A percentile compares a stretch with the other conserved stretches of the same genome.
Evolutionary conservation across 2,113 vertebrate species (phyloP).

Genomic region (Limanda limanda): DNA sequence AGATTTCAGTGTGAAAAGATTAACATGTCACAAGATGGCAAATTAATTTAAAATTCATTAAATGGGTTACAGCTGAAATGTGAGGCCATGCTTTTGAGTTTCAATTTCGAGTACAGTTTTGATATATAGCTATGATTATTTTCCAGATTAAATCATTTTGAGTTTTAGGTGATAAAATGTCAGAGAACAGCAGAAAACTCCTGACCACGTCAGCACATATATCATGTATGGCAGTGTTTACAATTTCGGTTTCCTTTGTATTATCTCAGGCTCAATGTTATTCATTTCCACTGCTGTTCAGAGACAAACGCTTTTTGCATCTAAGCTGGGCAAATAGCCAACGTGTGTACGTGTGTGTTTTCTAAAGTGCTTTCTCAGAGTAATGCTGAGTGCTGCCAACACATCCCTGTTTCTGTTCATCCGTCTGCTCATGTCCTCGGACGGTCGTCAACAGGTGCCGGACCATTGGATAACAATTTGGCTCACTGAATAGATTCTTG

Average conservation of each 20-base stretch:
- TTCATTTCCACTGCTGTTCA: slow-evolving; percentile 1
- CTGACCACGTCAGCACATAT: not conserved
- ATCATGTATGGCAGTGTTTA: not conserved
- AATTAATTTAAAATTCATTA: slow-evolving; percentile 12
- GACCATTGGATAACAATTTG: slow-evolving; percentile 4
- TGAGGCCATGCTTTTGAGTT: not conserved
- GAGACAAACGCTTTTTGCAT: not conserved
- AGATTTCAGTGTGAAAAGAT: slow-evolving; percentile 20
- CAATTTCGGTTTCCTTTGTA: not conserved
- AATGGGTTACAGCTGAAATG: not conserved
- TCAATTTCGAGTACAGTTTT: not conserved
- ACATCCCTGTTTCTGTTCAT: not conserved
- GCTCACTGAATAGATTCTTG: not conserved
- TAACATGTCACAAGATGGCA: slow-evolving; percentile 13
- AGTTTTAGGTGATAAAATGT: not conserved
- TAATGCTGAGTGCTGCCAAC: not conserved
- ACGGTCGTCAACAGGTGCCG: not conserved
- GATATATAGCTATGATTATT: not conserved
- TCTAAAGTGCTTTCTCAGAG: not conserved
- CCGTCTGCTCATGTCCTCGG: not conserved
- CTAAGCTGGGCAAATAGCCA: not conserved
- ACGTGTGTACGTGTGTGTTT: not conserved
- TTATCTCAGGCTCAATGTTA: not conserved
- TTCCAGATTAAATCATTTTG: not conserved
- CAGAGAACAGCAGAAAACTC: not conserved